Evolutionary conservation across 2,888 invertebrate genomes (phyloP), one percentile per base, ranked within the genome.

Genomic region (Diachrysia chrysitis): DNA sequence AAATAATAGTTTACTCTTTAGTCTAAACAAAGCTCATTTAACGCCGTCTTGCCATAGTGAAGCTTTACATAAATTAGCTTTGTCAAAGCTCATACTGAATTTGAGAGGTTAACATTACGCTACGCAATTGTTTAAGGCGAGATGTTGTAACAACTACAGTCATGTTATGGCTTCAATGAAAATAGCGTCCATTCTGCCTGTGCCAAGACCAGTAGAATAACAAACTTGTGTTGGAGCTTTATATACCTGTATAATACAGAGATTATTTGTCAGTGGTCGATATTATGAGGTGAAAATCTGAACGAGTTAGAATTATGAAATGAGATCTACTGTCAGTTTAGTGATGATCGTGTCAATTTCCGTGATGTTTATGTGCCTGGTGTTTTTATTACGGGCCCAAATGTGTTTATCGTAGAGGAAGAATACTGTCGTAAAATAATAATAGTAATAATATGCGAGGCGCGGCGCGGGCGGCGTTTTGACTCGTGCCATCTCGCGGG

Each of bases 401-500:
- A 78, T 74, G 73, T 76, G 81, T 76, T 74, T 67, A 76, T 72
- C 66, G 57, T 71, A 71, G 70, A 71, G 56, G 66, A 73, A 70
- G 71, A 73, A 81, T 76, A 71, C 72, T 81, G 73, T 79, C 75
- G 69, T 81, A 76, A 76, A 75, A 79, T 81, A 82, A 79, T 82
- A 79, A 81, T 83, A 83, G 69, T 82, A 78, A 72, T 82, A 68
- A 70, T 73, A 76, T 80, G 82, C 78, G 79, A 75, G 81, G 58
- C 73, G 77, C 73, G 68, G 78, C 71, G 69, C 89, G 58, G 73
- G 77, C 73, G 68, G 78, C 71, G 69, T 89, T 87, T 89, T 93
- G 92, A 91, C 94, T 94, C 95, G 95, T 94, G 94, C 94, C 92
- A 88, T 87, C 89, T 86, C 88, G 89, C 87, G 89, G 93, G 92